A percentile compares a stretch with the other conserved stretches of the same genome.
phyloP scores from a whole-genome alignment of 2,888 invertebrate species.

The Chrysolina oricalcia region DNA sequence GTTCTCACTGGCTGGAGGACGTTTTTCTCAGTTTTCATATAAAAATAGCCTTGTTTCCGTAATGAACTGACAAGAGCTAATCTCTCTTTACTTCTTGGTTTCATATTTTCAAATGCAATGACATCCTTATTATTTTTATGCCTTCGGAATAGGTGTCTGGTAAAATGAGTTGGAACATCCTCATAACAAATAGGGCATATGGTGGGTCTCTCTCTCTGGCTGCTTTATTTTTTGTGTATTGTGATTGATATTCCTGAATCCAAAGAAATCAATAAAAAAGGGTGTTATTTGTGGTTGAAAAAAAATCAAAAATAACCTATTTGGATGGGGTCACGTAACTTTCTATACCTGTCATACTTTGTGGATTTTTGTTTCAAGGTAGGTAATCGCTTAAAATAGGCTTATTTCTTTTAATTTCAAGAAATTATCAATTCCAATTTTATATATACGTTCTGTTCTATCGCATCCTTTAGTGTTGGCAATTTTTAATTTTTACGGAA shows the following conservation, averaged over 20 bases:
- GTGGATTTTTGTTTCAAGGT: no score
- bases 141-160: constrained; percentile 47
- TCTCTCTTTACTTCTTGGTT: constrained; percentile 48
- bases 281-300: no score
- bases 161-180: no score
- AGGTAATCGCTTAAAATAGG: no score
- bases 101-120: constrained; percentile 34
- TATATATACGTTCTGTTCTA: no score
- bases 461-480: no score
- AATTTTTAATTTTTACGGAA: no score
- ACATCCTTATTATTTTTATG: constrained; percentile 44
- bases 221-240: constrained; percentile 33
- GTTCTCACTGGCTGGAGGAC: constrained; percentile 44
- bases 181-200: constrained; percentile 50
- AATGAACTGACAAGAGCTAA: constrained; percentile 33
- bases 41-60: constrained; percentile 43
- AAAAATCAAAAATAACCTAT: no score
- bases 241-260: background rate
- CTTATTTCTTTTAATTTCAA: no score
- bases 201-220: constrained; percentile 51
- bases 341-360: no score
- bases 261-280: background rate
- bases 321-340: no score
- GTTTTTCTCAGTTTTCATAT: constrained; percentile 40
- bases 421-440: no score